Percentiles rank a stretch among this genome's conserved stretches.
Evolutionary conservation across 2,797 vertebrate species (phyloP).

Genomic region (Neoniphon sammara): DNA sequence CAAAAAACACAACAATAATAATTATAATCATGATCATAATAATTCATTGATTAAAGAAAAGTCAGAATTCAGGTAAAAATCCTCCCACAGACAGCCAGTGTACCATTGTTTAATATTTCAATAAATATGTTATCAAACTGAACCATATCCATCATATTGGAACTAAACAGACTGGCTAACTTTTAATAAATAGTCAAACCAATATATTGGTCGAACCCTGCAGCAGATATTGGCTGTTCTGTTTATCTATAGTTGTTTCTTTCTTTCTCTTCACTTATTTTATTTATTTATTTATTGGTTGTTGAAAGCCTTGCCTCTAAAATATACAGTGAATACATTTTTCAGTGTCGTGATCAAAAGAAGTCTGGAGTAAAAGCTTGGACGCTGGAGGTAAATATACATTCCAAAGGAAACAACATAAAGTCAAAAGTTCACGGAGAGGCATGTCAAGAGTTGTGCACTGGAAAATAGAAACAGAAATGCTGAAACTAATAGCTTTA

Average conservation of each 20-base stretch:
- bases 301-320: constrained; percentile 8
- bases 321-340: constrained; percentile 14
- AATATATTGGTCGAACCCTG: background rate
- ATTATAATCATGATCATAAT: constrained; percentile 1
- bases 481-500: constrained; percentile 11
- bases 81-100: background rate
- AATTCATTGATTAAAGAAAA: background rate
- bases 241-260: background rate
- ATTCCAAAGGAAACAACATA: background rate
- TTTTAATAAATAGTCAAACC: background rate
- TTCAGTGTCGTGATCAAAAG: constrained; percentile 24
- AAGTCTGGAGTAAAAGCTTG: constrained; percentile 5
- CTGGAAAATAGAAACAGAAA: constrained; percentile 16
- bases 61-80: constrained; percentile 5
- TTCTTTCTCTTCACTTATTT: background rate
- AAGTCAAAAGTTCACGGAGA: constrained; percentile 14
- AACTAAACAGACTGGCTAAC: too few relatives aligned
- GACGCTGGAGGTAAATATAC: background rate
- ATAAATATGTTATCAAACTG: constrained; percentile 20
- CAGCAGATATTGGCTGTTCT: background rate
- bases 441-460: background rate
- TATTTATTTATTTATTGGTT: background rate
- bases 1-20: background rate
- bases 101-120: background rate
- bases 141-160: background rate